phyloP scores from a whole-genome alignment of 2,797 vertebrate species.

The Amphiprion clarkii region DNA sequence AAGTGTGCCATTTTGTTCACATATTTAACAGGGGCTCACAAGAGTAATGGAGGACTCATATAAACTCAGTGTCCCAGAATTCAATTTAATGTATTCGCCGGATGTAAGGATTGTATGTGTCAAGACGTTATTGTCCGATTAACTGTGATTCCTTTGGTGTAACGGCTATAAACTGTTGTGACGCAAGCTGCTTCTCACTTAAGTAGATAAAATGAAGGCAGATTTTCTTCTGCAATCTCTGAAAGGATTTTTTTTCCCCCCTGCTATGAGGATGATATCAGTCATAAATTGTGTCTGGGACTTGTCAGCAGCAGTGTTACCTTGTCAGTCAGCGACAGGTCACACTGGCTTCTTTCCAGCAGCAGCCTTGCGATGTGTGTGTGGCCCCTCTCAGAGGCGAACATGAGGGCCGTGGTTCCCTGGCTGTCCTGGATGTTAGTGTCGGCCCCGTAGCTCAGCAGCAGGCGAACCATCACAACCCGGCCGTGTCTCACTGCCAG shows the following conservation, averaged over 20 bases:
- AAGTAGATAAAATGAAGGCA: background rate
- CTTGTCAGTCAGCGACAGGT: constrained; percentile 88
- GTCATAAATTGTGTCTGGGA: background rate
- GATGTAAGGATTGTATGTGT: background rate
- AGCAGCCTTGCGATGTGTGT: constrained; percentile 89
- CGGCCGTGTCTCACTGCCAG: constrained; percentile 93
- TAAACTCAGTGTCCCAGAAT: constrained; percentile 3
- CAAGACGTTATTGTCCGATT: background rate
- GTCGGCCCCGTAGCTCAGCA: constrained; percentile 90
- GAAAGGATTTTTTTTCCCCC: background rate
- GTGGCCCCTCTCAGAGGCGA: constrained; percentile 91
- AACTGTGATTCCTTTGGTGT: background rate
- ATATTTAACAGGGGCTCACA: constrained; percentile 36
- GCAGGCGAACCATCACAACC: constrained; percentile 90
- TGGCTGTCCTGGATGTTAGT: constrained; percentile 91
- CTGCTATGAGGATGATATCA: background rate
- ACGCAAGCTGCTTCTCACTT: too few relatives aligned
- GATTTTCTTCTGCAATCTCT: background rate
- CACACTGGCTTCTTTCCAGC: constrained; percentile 89
- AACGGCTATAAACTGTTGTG: too few relatives aligned
- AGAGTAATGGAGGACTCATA: constrained; percentile 17
- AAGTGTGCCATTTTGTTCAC: constrained; percentile 30
- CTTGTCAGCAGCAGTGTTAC: constrained; percentile 72
- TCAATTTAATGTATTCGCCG: constrained; percentile 7
- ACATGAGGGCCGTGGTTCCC: constrained; percentile 93